These are phyloP conservation scores for Sinosuthora webbiana DNA, from an alignment of 2,113 vertebrate species.

Conservation along the genomic window DNA sequence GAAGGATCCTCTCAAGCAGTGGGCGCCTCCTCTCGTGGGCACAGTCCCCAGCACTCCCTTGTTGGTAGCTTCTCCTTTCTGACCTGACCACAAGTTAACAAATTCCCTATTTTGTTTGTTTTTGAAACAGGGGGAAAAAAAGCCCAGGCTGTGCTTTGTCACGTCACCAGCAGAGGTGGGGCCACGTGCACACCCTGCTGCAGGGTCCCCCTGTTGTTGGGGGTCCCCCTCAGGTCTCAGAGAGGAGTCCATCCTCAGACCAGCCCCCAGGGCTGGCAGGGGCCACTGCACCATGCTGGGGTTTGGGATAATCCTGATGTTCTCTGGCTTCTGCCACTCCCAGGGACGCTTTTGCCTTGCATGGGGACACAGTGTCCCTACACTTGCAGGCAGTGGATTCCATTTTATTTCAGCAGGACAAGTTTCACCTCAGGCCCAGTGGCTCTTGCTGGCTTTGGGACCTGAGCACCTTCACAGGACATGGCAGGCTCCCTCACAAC, in stretches of 20 bases:
- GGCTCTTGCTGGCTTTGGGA: not conserved
- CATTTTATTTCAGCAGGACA: not conserved
- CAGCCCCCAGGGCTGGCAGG: not conserved
- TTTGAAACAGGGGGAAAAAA: not conserved
- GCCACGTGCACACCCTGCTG: not conserved
- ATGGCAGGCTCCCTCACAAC: not conserved
- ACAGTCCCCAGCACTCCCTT: not conserved
- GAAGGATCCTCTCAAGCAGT: not conserved
- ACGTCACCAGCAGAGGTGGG: not conserved
- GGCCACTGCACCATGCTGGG: not conserved
- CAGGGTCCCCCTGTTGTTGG: not conserved
- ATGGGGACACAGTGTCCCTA: not conserved
- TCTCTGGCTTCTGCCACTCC: not conserved
- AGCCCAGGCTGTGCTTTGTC: not conserved
- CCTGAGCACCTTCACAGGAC: too few species aligned
- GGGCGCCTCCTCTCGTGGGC: not conserved
- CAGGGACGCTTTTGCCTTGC: not conserved
- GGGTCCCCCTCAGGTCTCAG: not conserved
- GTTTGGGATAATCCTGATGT: not conserved
- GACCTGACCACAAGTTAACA: slow-evolving; percentile 61
- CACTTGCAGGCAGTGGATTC: not conserved
- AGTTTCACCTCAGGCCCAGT: not conserved
- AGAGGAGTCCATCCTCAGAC: not conserved
- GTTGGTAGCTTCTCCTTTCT: slow-evolving; percentile 63
- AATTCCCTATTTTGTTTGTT: slow-evolving; percentile 60